A percentile compares a stretch with the other conserved stretches of the same genome.
phyloP scores from a whole-genome alignment of 2,888 invertebrate genomes.

The Bhutanitis thaidina region DNA sequence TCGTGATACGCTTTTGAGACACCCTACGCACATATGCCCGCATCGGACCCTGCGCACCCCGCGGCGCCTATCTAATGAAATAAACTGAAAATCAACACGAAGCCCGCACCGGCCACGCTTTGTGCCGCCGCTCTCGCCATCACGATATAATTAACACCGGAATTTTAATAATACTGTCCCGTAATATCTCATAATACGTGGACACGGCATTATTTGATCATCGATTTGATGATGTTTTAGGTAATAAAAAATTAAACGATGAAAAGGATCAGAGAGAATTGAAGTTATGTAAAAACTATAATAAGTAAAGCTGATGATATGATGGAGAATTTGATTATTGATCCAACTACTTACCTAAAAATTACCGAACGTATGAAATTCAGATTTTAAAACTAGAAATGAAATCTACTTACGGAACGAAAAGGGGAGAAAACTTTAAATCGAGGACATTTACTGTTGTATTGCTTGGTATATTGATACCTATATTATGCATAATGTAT shows the following conservation, averaged over 20 bases:
- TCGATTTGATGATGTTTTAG: slow-evolving; percentile 30
- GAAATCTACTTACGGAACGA: too few species aligned
- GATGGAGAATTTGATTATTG: too few species aligned
- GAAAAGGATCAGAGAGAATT: not conserved
- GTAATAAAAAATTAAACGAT: slow-evolving; percentile 28
- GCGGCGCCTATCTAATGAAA: slow-evolving; percentile 77
- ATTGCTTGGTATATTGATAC: too few species aligned
- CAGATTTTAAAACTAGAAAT: too few species aligned
- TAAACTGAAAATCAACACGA: slow-evolving; percentile 79
- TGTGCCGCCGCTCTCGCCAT: slow-evolving; percentile 36
- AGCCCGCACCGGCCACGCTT: slow-evolving; percentile 37
- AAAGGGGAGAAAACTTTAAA: too few species aligned
- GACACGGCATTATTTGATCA: slow-evolving; percentile 53
- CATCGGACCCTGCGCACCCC: slow-evolving; percentile 61
- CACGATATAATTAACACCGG: slow-evolving; percentile 72
- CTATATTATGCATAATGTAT: too few species aligned
- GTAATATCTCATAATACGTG: slow-evolving; percentile 45
- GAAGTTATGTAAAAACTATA: not conserved
- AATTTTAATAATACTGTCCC: slow-evolving; percentile 57
- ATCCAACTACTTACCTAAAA: too few species aligned
- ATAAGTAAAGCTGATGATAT: too few species aligned
- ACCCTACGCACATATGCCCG: slow-evolving; percentile 38
- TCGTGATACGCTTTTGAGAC: slow-evolving; percentile 20
- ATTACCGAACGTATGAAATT: too few species aligned
- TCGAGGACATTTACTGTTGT: too few species aligned